Conservation (phyloP, 2,113 vertebrate species). For the Penelope pileata region DNA sequence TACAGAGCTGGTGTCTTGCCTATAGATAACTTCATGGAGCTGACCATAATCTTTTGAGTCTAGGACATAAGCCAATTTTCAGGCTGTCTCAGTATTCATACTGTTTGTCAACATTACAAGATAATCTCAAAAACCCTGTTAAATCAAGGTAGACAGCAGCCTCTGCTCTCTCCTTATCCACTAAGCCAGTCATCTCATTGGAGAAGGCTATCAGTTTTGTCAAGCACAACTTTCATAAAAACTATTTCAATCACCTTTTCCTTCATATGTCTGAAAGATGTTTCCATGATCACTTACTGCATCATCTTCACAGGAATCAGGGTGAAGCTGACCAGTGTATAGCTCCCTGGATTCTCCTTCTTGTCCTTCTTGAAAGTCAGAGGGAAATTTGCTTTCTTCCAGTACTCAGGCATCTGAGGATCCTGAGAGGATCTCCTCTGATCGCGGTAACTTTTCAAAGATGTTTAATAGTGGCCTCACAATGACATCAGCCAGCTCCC, state of each 20-base stretch:
- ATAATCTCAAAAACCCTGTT: background rate
- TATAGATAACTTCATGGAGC: background rate
- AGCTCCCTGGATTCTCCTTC: background rate
- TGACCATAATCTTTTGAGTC: background rate
- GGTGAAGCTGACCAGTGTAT: background rate
- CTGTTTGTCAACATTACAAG: background rate
- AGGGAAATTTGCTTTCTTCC: background rate
- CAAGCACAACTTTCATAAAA: background rate
- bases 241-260: background rate
- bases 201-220: no score
- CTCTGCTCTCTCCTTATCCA: background rate
- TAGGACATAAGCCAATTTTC: background rate
- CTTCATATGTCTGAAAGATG: background rate
- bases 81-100: background rate
- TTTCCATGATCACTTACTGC: background rate
- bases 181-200: background rate
- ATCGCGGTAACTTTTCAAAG: background rate
- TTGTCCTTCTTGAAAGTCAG: background rate
- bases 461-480: background rate
- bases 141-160: background rate
- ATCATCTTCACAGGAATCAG: background rate
- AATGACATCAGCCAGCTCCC: no score
- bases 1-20: background rate
- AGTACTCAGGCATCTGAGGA: background rate
- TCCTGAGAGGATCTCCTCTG: background rate